Evolutionary conservation across 64 coral and sea anemone genomes (phyloP), one percentile per base, ranked within the genome.

Genomic region (Stichodactyla helianthus): DNA sequence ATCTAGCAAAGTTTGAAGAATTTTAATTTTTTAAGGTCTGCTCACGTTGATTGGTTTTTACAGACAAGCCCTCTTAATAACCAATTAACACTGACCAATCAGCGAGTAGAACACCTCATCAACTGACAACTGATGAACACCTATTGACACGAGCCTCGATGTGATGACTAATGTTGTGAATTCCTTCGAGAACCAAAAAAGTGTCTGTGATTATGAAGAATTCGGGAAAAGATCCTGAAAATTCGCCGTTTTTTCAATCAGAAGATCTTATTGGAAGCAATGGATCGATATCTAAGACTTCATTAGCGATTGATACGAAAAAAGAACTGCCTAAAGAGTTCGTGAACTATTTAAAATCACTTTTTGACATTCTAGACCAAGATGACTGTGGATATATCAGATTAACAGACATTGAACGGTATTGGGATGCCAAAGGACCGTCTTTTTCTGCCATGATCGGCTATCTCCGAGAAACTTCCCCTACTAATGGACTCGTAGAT

Each of bases 331-430:
- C 97, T 0, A 79, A 77, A 59, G 97, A 99, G 65, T 99, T 99
- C 89, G 83, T 93, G 51, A 94, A 90, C 59, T 99, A 92, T 86
- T 77, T 99, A 55, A 87, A 74, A 90, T 88, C 87, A 20, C 71
- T 99, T 3, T 99, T 99, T 83, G 93, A 95, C 84, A 93, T 99
- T 84, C 86, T 99, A 18, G 97, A 99, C 51, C 89, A 95, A 77
- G 87, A 86, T 51, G 82, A 89, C 18, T 79, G 77, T 68, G 97
- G 97, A n/a, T 89, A 90, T 53, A 93, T 99, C 6, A 95, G 77
- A n/a, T 54, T 99, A 19, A 18, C 84, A 27, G 97, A 99, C 83
- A 99, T 99, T 79, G 93, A 99, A 83, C 68, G 76, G 14, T 87
- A 86, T 54, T 99, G 93, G 97, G 82, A 92, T 61, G 79, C 52